Base-by-base conservation (phyloP, 2,888 invertebrate genomes). In the Callosobruchus maculatus region DNA sequence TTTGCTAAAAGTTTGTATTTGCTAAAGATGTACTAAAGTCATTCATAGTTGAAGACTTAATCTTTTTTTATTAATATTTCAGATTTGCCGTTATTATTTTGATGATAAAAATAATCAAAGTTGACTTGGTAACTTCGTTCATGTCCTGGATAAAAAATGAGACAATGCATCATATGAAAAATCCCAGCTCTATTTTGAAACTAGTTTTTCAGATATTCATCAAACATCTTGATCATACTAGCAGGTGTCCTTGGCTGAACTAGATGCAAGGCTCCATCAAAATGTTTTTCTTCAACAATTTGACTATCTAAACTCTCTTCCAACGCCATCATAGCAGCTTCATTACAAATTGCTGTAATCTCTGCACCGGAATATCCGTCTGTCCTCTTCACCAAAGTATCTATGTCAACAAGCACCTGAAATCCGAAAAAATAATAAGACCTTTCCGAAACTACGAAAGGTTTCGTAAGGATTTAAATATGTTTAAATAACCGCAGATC, bases 281-380 rank as follows among this genome's bases (percentile, higher is more conserved):
- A 97, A 88, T 97, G 94, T 67, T 88, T 86, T 88, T 89, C 90
- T 2, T 88, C 87, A 0, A 98, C 92, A 74, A 85, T 83, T 18
- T 87, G 81, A 30, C 92, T 91, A 7, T 92, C 88, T 0, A 96
- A 88, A 84, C 92, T 90, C 80, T 93, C 93, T 83, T 96, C 94
- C 70, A 98, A 86, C 0, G 97, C 95, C 83, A 90, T 91, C 84
- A 97, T 88, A 0, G 95, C 98, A 7, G 98, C 98, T 87, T 97
- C 97, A 77, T 96, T 93, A 83, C 98, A 98, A 0, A 98, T 89
- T 0, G 97, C 96, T 79, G 93, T 91, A 67, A 96, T 90, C 89
- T 99, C 99, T 0, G 99, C 99, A 0, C 99, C 99, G 0, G 98
- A 97, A 87, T 95, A 98, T 0, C 93, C 93, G 30, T 92, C 90